phyloP scores from a whole-genome alignment of 1,140 invertebrate species.

The Atta colombica region DNA sequence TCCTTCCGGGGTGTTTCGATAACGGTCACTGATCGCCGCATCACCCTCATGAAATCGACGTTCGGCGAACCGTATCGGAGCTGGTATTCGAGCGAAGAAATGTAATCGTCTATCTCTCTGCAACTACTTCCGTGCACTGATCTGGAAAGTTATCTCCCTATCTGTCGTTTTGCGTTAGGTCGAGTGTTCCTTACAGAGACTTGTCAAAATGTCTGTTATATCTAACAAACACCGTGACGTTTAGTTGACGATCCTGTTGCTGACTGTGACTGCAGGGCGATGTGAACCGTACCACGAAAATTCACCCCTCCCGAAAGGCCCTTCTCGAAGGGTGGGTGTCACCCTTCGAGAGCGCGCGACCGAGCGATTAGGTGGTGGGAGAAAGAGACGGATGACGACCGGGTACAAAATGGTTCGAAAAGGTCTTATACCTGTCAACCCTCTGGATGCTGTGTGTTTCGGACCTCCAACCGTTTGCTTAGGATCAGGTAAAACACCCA shows the following conservation, averaged over 20 bases:
- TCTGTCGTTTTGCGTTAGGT: background rate
- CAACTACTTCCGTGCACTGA: slow-evolving; percentile 41
- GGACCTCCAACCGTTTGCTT: background rate
- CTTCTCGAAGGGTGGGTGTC: slow-evolving; percentile 77
- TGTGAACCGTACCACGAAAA: slow-evolving; percentile 64
- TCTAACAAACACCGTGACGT: slow-evolving; percentile 51
- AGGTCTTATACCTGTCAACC: slow-evolving; percentile 68
- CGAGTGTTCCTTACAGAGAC: background rate
- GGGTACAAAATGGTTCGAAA: slow-evolving; percentile 31
- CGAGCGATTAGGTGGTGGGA: slow-evolving; percentile 75
- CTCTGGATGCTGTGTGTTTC: slow-evolving; percentile 23
- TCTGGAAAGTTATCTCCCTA: background rate
- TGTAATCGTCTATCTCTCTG: background rate
- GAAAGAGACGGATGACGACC: slow-evolving; percentile 58
- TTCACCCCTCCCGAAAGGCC: slow-evolving; percentile 73
- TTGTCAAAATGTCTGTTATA: slow-evolving; percentile 31
- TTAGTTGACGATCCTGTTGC: slow-evolving; percentile 58
- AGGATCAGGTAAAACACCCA: slow-evolving; percentile 8
- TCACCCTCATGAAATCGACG: background rate
- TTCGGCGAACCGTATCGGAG: slow-evolving; percentile 1
- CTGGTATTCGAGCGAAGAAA: background rate
- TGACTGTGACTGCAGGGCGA: slow-evolving; percentile 69
- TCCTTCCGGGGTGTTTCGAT: slow-evolving; percentile 47
- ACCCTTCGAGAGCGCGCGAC: slow-evolving; percentile 69
- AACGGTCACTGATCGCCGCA: slow-evolving; percentile 50